Evolutionary conservation across 2,113 vertebrate genomes (phyloP).

Genomic region (Brachypodius melanocephalos): DNA sequence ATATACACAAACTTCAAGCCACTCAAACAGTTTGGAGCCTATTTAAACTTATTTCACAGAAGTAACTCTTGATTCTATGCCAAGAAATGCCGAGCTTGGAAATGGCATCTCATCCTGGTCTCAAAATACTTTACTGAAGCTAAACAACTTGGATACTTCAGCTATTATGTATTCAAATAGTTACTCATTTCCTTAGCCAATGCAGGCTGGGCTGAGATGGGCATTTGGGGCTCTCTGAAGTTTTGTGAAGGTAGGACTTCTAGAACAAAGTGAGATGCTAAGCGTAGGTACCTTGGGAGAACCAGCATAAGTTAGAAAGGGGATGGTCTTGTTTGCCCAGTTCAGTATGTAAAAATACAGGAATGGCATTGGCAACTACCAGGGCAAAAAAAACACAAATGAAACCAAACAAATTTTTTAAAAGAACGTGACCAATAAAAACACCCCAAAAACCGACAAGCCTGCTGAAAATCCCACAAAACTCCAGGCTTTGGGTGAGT

Average conservation of each 20-base stretch:
- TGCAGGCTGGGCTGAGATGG: not conserved
- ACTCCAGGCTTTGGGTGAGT: not conserved
- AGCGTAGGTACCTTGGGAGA: not conserved
- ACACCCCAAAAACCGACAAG: not conserved
- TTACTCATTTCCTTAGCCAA: not conserved
- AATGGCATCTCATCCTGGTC: not conserved
- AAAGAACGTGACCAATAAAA: not conserved
- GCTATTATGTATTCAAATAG: not conserved
- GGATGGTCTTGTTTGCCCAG: not conserved
- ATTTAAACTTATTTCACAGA: conserved; percentile 9
- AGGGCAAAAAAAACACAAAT: too few species aligned
- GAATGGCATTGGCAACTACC: not conserved
- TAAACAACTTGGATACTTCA: not conserved
- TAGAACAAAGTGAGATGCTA: not conserved
- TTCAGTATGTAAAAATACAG: not conserved
- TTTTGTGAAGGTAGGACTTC: not conserved
- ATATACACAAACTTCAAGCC: not conserved
- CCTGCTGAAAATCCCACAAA: fast-evolving
- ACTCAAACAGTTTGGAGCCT: not conserved
- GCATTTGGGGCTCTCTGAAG: not conserved
- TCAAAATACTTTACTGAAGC: not conserved
- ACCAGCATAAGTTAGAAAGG: not conserved
- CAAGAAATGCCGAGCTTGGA: not conserved
- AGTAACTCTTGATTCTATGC: not conserved
- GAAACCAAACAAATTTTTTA: not conserved